Evolutionary conservation across 2,797 vertebrate species (phyloP).

Genomic region (Gallinago stenura): DNA sequence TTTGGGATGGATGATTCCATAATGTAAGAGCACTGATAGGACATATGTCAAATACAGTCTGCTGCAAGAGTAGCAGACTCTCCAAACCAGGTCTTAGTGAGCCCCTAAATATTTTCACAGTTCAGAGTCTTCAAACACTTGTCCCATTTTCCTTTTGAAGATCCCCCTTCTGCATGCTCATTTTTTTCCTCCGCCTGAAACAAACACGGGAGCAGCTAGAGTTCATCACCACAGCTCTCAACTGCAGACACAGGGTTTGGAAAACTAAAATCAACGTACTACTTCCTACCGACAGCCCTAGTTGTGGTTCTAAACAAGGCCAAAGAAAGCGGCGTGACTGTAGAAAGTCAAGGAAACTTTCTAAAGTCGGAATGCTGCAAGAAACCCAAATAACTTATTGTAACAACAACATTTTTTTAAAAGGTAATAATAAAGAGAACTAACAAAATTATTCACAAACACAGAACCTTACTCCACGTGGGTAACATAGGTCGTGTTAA

Average conservation of each 20-base stretch:
- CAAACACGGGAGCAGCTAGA: background rate
- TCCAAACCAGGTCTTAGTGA: background rate
- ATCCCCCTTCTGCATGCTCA: background rate
- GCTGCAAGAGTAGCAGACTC: background rate
- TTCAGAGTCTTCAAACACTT: background rate
- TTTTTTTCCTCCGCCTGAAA: background rate
- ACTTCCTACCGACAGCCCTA: background rate
- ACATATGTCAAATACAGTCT: background rate
- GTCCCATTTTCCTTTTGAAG: background rate
- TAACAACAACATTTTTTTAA: background rate
- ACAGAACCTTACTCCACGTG: background rate
- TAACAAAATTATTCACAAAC: background rate
- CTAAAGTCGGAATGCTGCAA: background rate
- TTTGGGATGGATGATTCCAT: background rate
- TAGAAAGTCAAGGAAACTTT: background rate
- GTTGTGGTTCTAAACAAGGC: background rate
- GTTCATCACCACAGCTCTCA: background rate
- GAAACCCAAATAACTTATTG: background rate
- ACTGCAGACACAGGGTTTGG: fast-evolving
- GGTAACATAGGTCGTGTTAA: background rate
- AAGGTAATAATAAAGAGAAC: background rate
- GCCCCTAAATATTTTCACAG: background rate
- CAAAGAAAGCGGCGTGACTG: background rate
- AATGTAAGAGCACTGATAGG: background rate
- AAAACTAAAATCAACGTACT: background rate